phyloP scores from a whole-genome alignment of 2,113 vertebrate species.

The Conger conger region DNA sequence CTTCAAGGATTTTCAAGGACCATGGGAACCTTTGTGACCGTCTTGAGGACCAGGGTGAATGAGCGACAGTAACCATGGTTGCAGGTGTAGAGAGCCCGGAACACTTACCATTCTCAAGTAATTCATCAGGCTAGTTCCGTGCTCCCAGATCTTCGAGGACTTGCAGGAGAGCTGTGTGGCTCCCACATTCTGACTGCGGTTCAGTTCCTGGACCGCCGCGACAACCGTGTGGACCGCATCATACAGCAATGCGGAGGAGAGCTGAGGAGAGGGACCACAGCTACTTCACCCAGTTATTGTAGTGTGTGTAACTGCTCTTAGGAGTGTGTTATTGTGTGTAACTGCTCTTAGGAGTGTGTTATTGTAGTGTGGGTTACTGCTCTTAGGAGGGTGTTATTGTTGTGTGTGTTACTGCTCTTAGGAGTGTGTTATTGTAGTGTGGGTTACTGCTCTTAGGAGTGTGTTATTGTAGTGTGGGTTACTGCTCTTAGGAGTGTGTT shows the following conservation, averaged over 20 bases:
- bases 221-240: constrained; percentile 91
- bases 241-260: constrained; percentile 91
- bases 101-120: constrained; percentile 95
- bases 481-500: too few species aligned
- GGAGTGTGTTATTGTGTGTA: too few species aligned
- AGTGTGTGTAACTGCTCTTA: too few species aligned
- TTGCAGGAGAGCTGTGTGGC: constrained; percentile 95
- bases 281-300: neutral
- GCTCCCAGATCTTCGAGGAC: constrained; percentile 98
- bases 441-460: too few species aligned
- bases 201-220: constrained; percentile 90
- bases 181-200: constrained; percentile 94
- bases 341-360: too few species aligned
- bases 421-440: too few species aligned
- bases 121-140: constrained; percentile 98
- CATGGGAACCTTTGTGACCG: neutral
- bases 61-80: neutral
- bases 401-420: too few species aligned
- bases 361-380: too few species aligned
- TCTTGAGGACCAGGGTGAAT: neutral
- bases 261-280: constrained; percentile 59
- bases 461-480: too few species aligned
- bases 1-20: too few species aligned
- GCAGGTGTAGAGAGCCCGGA: neutral
- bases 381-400: too few species aligned